phyloP scores from a whole-genome alignment of 2,113 vertebrate genomes.

The Pseudorhombus dupliciocellatus region DNA sequence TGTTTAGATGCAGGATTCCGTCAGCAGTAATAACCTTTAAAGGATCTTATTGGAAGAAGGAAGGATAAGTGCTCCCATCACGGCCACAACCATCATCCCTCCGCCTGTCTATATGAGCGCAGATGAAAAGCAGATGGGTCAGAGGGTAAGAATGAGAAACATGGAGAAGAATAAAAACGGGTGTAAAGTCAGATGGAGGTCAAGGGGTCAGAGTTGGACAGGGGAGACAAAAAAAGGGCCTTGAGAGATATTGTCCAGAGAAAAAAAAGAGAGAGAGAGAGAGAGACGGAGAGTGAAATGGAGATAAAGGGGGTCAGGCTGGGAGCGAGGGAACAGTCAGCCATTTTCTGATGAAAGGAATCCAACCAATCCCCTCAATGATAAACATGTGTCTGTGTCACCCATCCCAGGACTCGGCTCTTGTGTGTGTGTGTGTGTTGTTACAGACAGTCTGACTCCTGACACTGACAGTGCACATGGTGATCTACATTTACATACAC shows the following conservation, averaged over 20 bases:
- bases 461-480: conserved; percentile 64
- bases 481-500: conserved; percentile 26
- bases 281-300: conserved; percentile 19
- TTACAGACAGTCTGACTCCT: conserved; percentile 64
- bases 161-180: conserved; percentile 39
- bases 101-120: conserved; percentile 24
- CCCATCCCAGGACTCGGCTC: conserved; percentile 82
- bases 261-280: conserved; percentile 5
- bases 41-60: conserved; percentile 43
- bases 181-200: conserved; percentile 74
- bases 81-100: conserved; percentile 41
- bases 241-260: conserved; percentile 18
- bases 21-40: conserved; percentile 52
- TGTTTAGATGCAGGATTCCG: conserved; percentile 36
- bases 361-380: conserved; percentile 85
- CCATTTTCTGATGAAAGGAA: conserved; percentile 87
- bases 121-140: conserved; percentile 77
- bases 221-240: conserved; percentile 11
- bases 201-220: conserved; percentile 48
- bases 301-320: conserved; percentile 86
- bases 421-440: conserved; percentile 33
- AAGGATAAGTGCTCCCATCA: conserved; percentile 12
- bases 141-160: conserved; percentile 37
- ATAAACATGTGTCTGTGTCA: conserved; percentile 94
- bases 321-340: conserved; percentile 85